Evolutionary conservation across 2,888 invertebrate genomes (phyloP).

Genomic region (Lydus trimaculatus): DNA sequence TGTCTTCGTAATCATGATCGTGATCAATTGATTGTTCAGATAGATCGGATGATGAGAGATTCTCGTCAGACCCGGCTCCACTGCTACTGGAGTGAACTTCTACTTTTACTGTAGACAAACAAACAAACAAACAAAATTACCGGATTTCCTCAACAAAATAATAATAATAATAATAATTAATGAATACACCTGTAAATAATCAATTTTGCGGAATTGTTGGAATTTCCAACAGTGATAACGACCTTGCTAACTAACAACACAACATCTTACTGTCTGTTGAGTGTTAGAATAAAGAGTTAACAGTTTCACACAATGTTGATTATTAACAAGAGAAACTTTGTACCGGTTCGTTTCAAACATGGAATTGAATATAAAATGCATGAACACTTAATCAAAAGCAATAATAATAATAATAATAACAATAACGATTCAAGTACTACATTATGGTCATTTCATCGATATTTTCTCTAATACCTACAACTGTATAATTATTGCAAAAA

Average conservation of each 20-base stretch:
- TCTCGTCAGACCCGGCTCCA: conserved; percentile 71
- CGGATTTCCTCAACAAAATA: neutral
- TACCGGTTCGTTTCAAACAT: conserved; percentile 9
- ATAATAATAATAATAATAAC: neutral
- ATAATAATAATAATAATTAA: conserved; percentile 14
- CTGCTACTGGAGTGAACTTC: conserved; percentile 82
- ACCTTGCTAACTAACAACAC: conserved; percentile 7
- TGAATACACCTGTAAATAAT: neutral
- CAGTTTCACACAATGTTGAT: conserved; percentile 4
- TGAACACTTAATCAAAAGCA: neutral
- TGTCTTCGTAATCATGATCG: conserved; percentile 83
- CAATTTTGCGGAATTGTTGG: neutral
- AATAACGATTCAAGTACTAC: neutral
- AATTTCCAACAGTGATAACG: neutral
- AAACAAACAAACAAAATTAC: conserved; percentile 4
- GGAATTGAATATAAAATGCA: neutral
- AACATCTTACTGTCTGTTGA: neutral
- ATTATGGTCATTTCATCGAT: neutral
- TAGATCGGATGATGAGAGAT: conserved; percentile 66
- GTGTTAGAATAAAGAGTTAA: neutral
- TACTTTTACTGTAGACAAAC: conserved; percentile 73
- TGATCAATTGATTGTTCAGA: conserved; percentile 63
- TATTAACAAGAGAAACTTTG: conserved; percentile 10
- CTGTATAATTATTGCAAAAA: neutral
- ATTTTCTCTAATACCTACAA: neutral